phyloP scores from a whole-genome alignment of 1,140 invertebrate species.

The Camponotus vicinus region DNA sequence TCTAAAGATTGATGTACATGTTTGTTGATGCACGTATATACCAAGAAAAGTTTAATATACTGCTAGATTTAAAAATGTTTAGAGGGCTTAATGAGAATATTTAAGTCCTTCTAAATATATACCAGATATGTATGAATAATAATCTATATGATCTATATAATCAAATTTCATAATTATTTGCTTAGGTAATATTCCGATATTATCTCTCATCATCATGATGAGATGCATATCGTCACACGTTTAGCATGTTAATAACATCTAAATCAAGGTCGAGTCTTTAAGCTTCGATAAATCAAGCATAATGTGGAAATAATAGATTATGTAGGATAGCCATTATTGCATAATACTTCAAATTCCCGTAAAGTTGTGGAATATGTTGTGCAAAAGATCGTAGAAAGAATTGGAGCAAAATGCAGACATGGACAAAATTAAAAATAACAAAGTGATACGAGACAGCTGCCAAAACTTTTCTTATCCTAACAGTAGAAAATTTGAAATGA shows the following conservation, averaged over 20 bases:
- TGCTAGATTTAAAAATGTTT: not conserved
- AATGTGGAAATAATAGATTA: not conserved
- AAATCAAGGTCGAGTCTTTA: not conserved
- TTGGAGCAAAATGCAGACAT: not conserved
- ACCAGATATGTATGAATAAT: not conserved
- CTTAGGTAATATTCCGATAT: not conserved
- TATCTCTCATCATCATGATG: not conserved
- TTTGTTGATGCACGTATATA: not conserved
- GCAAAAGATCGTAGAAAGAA: constrained; percentile 2
- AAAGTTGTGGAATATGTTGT: not conserved
- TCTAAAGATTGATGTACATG: not conserved
- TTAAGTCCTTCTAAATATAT: not conserved
- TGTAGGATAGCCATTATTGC: not conserved
- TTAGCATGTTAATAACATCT: not conserved
- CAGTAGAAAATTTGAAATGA: not conserved
- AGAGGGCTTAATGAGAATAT: not conserved
- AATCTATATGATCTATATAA: too few species aligned
- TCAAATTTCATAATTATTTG: not conserved
- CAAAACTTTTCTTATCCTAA: constrained; percentile 1
- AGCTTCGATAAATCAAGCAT: not conserved
- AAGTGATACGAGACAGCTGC: not conserved
- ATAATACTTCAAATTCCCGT: not conserved
- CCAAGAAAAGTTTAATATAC: not conserved
- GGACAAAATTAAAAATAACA: not conserved
- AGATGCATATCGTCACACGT: not conserved